phyloP scores from a whole-genome alignment of 2,797 vertebrate species.

The Gallinago solitaria region DNA sequence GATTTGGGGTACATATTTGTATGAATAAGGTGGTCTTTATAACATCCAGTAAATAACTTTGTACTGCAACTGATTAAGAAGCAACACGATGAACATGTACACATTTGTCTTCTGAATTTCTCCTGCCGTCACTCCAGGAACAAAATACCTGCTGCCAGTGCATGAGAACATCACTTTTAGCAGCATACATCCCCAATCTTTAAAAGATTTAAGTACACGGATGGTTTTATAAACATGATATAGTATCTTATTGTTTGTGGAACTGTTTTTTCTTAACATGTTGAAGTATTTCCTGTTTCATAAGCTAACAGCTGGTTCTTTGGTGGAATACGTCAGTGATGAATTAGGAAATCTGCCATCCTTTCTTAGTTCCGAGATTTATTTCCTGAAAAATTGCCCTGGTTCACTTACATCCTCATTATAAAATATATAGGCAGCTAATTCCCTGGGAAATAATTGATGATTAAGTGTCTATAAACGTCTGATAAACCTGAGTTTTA shows the following conservation, averaged over 20 bases:
- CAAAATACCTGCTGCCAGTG: neutral
- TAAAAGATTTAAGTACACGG: neutral
- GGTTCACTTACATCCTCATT: neutral
- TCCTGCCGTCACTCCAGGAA: neutral
- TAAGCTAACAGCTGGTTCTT: neutral
- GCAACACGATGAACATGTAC: rapidly evolving
- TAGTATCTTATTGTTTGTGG: neutral
- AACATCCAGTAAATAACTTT: neutral
- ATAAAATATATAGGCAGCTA: neutral
- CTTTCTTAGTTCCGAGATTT: neutral
- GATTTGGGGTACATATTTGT: neutral
- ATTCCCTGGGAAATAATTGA: neutral
- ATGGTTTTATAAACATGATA: neutral
- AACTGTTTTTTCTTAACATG: neutral
- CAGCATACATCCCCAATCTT: neutral
- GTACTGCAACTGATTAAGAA: neutral
- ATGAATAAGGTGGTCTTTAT: neutral
- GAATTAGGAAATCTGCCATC: neutral
- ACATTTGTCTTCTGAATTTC: neutral
- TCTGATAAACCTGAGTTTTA: neutral
- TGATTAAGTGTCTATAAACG: neutral
- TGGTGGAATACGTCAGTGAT: neutral
- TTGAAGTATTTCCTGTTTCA: neutral
- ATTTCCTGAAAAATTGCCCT: neutral
- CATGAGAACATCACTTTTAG: neutral